Conservation (phyloP, 2,113 vertebrate genomes). For the Eubucco bourcierii region DNA sequence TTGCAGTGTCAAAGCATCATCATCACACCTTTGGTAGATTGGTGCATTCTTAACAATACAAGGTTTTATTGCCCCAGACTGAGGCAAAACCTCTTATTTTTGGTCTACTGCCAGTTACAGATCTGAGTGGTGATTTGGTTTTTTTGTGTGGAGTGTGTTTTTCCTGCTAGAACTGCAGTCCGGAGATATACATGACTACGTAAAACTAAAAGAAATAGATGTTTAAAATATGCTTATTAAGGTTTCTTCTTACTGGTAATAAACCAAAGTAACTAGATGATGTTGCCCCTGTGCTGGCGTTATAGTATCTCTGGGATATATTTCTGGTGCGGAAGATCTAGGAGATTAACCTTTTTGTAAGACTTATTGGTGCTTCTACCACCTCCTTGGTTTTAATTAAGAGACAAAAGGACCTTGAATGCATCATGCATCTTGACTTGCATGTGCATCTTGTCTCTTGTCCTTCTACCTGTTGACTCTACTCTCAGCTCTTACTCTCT, state of each 20-base stretch:
- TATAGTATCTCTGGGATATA: background rate
- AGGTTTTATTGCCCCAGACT: background rate
- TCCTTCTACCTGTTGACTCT: background rate
- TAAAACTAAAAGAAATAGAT: background rate
- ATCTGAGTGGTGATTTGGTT: background rate
- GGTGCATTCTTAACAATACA: background rate
- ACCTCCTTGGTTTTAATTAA: background rate
- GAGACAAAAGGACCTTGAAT: background rate
- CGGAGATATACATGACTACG: background rate
- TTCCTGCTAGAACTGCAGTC: background rate
- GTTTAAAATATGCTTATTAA: background rate
- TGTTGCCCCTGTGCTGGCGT: background rate
- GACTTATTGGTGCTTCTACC: background rate
- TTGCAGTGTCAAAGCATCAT: background rate
- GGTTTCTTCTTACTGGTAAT: too few species aligned
- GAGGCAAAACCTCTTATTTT: background rate
- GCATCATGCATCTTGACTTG: background rate
- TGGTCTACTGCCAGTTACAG: background rate
- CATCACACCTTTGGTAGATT: background rate
- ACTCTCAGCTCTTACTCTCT: background rate
- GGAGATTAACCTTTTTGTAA: background rate
- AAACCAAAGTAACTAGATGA: background rate
- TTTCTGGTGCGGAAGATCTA: background rate
- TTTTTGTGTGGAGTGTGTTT: too few species aligned
- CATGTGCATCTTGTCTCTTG: background rate